Evolutionary conservation across 2,797 vertebrate species (phyloP).

Genomic region (Sarcoramphus papa): DNA sequence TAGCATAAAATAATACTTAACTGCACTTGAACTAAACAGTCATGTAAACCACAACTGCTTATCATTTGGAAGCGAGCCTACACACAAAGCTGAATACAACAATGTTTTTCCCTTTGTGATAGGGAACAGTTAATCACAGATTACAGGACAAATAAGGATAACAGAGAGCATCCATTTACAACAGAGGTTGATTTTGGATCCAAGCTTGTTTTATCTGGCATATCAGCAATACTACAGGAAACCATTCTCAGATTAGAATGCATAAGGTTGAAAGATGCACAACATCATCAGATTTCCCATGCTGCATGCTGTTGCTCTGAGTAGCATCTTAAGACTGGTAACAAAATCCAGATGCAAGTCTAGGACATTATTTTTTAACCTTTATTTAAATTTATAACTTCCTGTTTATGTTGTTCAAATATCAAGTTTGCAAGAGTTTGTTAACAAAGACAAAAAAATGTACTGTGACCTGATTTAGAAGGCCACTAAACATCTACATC

Average conservation of each 20-base stretch:
- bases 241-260: constrained; percentile 24
- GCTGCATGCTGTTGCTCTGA: neutral
- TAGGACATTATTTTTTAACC: constrained; percentile 22
- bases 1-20: constrained; percentile 11
- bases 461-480: neutral
- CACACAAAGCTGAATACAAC: neutral
- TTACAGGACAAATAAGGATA: neutral
- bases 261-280: constrained; percentile 24
- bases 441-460: constrained; percentile 47
- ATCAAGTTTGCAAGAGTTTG: constrained; percentile 33
- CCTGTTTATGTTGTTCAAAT: constrained; percentile 14
- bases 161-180: constrained; percentile 28
- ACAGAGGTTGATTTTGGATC: constrained; percentile 56
- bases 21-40: neutral
- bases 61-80: neutral
- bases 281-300: constrained; percentile 47
- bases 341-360: constrained; percentile 51
- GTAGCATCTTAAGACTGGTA: constrained; percentile 18
- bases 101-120: neutral
- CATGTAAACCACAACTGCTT: neutral
- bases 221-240: constrained; percentile 57
- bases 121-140: constrained; percentile 17
- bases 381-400: constrained; percentile 55
- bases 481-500: neutral
- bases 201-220: constrained; percentile 53